These are phyloP conservation scores for Epizoanthus scotinus DNA, from an alignment of 92 coral and sea anemone species.

Conservation along the genomic window DNA sequence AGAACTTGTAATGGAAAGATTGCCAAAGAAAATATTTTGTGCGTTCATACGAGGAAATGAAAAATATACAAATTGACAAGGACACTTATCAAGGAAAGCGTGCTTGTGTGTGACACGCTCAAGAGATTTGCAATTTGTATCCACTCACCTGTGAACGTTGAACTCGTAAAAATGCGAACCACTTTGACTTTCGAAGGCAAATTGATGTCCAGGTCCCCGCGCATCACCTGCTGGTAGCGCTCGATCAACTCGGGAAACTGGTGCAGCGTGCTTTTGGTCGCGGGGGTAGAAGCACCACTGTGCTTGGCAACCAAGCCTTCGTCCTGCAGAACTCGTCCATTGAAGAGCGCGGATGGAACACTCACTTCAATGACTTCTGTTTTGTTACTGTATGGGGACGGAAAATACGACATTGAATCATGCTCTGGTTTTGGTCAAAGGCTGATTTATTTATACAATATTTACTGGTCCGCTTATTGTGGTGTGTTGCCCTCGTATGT, in stretches of 20 bases:
- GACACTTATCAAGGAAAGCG: no score
- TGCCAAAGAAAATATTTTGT: no score
- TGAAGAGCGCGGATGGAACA: background rate
- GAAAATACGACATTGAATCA: background rate
- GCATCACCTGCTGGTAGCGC: slow-evolving; percentile 60
- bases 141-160: slow-evolving; percentile 75
- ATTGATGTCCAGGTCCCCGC: slow-evolving; percentile 65
- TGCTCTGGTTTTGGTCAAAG: no score
- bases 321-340: slow-evolving; percentile 5
- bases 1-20: no score
- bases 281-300: background rate
- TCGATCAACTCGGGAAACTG: slow-evolving; percentile 75
- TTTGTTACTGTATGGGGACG: background rate
- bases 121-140: background rate
- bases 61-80: no score
- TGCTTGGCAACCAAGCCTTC: slow-evolving; percentile 8
- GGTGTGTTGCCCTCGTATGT: no score
- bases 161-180: slow-evolving; percentile 77
- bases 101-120: no score
- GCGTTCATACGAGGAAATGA: no score
- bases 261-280: slow-evolving; percentile 57
- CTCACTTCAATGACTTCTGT: background rate
- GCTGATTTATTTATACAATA: no score
- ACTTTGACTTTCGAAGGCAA: slow-evolving; percentile 63
- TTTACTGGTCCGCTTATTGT: no score